Evolutionary conservation across 2,888 invertebrate species (phyloP), one percentile per base, ranked within the genome.

Genomic region (Phymatocera aterrima): DNA sequence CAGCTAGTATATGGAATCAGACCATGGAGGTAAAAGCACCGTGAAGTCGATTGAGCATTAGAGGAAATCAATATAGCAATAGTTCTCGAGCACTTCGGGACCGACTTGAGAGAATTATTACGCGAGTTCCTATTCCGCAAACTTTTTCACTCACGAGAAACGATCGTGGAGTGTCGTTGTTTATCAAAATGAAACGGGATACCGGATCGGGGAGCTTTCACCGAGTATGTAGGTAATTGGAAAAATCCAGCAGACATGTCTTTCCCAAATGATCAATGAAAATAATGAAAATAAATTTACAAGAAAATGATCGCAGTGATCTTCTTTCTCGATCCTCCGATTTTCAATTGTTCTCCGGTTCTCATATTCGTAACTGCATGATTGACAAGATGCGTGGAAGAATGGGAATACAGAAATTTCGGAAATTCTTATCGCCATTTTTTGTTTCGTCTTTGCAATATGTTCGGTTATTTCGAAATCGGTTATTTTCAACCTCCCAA

Each of bases 21-120:
- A 24, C 28, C 46, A 34, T 46, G 28, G 8, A 57, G 46, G 43
- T 37, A 51, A 72, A 79, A 77, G 78, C 78, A 74, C 65, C 61
- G 54, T 61, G 51, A 79, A 79, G 79, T 78, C 81, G 82, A 75
- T 70, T 77, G 79, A 80, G 79, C 80, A 60, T 60, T 80, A 84
- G 81, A 61, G 84, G 79, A 82, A 84, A 84, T 84, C 84, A 80
- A 84, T n/a, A n/a, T 84, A 80, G 40, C 64, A 48, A 68, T 68
- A 70, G 60, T 77, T 43, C 34, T 77, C 18, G 18, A 34, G 37
- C 24, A 60, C 77, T 61, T 77, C 40, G 4, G 60, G 15, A 18
- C 28, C 12, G n/a, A 43, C 77, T 46, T 28, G 18, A 10, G 10
- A 43, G 40, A 40, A 60, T 77, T 57, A 60, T n/a, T n/a, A n/a